These are phyloP conservation scores for Prinia subflava DNA, from an alignment of 2,113 vertebrate species.

Conservation along the genomic window DNA sequence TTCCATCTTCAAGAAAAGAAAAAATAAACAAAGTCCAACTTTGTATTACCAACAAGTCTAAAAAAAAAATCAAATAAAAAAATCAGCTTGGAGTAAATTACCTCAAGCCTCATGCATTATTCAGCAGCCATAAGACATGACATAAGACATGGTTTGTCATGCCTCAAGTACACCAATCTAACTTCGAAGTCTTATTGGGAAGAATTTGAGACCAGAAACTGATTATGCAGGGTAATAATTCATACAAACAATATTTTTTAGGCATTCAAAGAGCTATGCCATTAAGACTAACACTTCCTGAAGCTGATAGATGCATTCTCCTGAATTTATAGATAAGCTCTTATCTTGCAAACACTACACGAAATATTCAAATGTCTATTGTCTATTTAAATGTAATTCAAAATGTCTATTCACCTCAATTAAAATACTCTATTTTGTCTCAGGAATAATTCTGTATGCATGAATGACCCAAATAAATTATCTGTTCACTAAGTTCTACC, in stretches of 20 bases:
- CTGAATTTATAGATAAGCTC: background rate
- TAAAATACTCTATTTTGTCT: background rate
- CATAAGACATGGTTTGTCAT: background rate
- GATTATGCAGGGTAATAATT: background rate
- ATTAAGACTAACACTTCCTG: background rate
- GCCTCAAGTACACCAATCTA: background rate
- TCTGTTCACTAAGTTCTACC: background rate
- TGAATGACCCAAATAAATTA: background rate
- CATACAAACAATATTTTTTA: background rate
- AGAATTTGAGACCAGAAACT: background rate
- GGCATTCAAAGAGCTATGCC: background rate
- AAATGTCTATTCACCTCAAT: background rate
- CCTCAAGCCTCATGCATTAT: background rate
- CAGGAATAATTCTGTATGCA: background rate
- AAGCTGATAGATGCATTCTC: background rate
- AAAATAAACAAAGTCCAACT: background rate
- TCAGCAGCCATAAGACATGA: background rate
- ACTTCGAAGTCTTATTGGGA: background rate
- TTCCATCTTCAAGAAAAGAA: background rate
- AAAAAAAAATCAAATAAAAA: background rate
- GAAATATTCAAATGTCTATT: background rate
- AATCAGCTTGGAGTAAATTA: background rate
- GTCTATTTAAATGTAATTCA: background rate
- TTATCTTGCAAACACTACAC: background rate
- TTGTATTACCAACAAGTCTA: background rate